phyloP scores from a whole-genome alignment of 2,113 vertebrate species.

The Chaetura pelagica region DNA sequence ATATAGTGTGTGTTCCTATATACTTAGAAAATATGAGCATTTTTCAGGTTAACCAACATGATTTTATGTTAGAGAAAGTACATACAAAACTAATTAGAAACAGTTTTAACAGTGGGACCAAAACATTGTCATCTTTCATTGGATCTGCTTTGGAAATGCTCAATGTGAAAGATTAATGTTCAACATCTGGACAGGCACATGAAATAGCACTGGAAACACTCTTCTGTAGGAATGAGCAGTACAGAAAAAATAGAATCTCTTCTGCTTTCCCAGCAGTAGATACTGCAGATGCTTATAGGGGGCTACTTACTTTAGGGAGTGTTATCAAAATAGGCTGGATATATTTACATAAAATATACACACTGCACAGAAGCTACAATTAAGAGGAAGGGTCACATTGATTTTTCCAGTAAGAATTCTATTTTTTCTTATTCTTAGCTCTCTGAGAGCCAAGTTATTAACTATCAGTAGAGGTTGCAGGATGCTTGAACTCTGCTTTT shows the following conservation, averaged over 20 bases:
- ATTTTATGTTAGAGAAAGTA: neutral
- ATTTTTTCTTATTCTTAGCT: conserved; percentile 35
- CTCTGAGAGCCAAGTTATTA: conserved; percentile 60
- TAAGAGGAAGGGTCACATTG: neutral
- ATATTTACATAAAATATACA: neutral
- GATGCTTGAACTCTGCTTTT: conserved; percentile 66
- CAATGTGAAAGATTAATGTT: neutral
- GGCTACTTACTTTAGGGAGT: neutral
- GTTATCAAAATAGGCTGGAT: neutral
- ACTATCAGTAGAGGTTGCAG: conserved; percentile 57
- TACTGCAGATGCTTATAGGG: neutral
- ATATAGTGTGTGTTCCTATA: neutral
- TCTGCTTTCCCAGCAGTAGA: neutral
- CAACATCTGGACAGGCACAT: neutral
- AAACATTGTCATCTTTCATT: neutral
- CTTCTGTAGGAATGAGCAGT: neutral
- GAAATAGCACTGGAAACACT: neutral
- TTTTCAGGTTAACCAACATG: neutral
- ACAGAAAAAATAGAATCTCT: neutral
- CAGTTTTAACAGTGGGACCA: neutral
- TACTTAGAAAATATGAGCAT: neutral
- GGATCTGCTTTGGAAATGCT: neutral
- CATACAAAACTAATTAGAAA: neutral
- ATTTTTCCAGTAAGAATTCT: conserved; percentile 31
- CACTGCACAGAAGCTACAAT: neutral